Evolutionary conservation across 2,797 vertebrate genomes (phyloP).

Genomic region (Bovichtus variegatus): DNA sequence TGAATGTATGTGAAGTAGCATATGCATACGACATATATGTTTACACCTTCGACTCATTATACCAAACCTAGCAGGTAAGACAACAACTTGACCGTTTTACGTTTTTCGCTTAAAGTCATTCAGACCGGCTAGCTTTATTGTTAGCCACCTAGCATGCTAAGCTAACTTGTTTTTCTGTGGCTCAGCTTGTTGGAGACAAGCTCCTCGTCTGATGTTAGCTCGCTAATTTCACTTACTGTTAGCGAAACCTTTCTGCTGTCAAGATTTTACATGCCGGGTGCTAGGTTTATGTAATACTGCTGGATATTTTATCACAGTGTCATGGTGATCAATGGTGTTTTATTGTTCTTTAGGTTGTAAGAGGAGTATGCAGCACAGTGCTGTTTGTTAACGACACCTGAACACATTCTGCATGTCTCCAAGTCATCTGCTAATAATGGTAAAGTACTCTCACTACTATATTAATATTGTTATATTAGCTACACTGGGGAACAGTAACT

Average conservation of each 20-base stretch:
- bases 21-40: accelerated
- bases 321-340: neutral
- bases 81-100: accelerated
- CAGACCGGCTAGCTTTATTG: slow-evolving; percentile 4
- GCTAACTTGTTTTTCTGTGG: slow-evolving; percentile 27
- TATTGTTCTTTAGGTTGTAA: slow-evolving; percentile 32
- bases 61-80: slow-evolving; percentile 21
- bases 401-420: neutral
- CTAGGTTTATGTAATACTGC: accelerated
- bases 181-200: neutral
- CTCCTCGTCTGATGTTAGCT: neutral
- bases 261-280: neutral
- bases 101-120: neutral
- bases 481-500: too few relatives aligned
- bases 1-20: neutral
- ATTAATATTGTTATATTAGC: neutral
- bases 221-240: neutral
- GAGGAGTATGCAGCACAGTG: slow-evolving; percentile 47
- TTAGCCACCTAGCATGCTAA: slow-evolving; percentile 57
- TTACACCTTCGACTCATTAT: accelerated
- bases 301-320: accelerated
- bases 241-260: accelerated
- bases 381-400: slow-evolving; percentile 3
- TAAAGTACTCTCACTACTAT: slow-evolving; percentile 13
- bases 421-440: slow-evolving; percentile 51